Evolutionary conservation across 2,113 vertebrate genomes (phyloP).

Genomic region (Cricetomys ansorgei): DNA sequence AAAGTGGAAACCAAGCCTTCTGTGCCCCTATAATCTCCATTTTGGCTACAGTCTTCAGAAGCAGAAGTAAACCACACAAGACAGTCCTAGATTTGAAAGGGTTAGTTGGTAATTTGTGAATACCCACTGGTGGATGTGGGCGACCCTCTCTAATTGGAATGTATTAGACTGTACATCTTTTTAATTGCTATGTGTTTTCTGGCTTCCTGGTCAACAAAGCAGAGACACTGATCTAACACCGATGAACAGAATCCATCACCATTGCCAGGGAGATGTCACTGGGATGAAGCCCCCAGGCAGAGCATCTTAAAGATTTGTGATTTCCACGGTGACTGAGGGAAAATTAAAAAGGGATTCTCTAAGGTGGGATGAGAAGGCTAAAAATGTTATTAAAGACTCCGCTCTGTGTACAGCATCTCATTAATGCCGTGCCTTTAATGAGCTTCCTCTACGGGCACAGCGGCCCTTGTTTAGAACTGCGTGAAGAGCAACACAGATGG

Average conservation of each 20-base stretch:
- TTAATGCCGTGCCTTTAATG: not conserved
- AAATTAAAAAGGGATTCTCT: constrained; percentile 36
- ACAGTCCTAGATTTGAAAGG: constrained; percentile 14
- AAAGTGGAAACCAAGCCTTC: not conserved
- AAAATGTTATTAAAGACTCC: not conserved
- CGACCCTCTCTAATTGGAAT: constrained; percentile 59
- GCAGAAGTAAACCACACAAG: constrained; percentile 18
- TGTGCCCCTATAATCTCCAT: not conserved
- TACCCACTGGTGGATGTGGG: not conserved
- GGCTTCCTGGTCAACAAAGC: constrained; percentile 60
- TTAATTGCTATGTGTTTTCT: constrained; percentile 61
- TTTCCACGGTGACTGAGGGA: not conserved
- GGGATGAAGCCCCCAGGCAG: not conserved
- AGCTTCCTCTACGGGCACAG: not conserved
- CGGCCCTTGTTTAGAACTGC: not conserved
- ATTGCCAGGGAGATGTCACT: not conserved
- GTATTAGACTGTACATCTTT: constrained; percentile 48
- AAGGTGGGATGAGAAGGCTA: not conserved
- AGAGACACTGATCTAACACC: constrained; percentile 2
- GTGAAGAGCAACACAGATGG: not conserved
- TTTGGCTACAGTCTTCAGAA: constrained; percentile 42
- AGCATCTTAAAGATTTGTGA: not conserved
- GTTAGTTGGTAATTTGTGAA: constrained; percentile 45
- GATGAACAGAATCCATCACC: not conserved
- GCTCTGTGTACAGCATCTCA: not conserved